Percentiles rank a stretch among this genome's conserved stretches.
These are phyloP conservation scores for Macrochelys suwanniensis DNA, from an alignment of 2,797 vertebrate genomes.

Conservation along the genomic window DNA sequence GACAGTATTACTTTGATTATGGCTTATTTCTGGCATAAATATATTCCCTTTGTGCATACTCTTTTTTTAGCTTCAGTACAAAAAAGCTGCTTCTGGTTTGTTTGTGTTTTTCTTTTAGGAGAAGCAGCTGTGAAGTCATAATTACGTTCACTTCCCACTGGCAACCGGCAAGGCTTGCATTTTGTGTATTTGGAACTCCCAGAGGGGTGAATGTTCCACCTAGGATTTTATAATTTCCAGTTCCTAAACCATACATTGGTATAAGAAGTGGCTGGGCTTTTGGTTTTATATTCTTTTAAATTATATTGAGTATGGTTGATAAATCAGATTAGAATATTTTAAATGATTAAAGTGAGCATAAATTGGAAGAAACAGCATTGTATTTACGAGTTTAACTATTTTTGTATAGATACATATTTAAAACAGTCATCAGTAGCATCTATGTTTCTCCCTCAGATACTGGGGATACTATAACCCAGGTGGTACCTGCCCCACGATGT, in stretches of 20 bases:
- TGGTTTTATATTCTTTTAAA: constrained; percentile 5
- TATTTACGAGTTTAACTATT: constrained; percentile 15
- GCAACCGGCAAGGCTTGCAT: constrained; percentile 64
- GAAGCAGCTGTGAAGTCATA: constrained; percentile 76
- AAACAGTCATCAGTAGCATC: not conserved
- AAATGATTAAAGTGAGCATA: constrained; percentile 4
- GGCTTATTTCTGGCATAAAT: constrained; percentile 54
- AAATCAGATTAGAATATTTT: constrained; percentile 17
- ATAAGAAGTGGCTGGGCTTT: constrained; percentile 22
- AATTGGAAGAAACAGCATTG: constrained; percentile 24
- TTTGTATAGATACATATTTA: not conserved
- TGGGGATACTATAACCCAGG: not conserved
- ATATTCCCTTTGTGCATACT: constrained; percentile 65
- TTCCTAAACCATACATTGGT: constrained; percentile 51
- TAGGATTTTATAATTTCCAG: constrained; percentile 39
- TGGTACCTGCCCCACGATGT: not conserved
- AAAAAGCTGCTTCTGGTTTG: constrained; percentile 45
- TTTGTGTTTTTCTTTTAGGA: constrained; percentile 67
- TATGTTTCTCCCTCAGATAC: not conserved
- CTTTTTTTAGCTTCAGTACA: constrained; percentile 61
- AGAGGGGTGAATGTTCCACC: constrained; percentile 37
- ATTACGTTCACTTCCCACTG: constrained; percentile 66
- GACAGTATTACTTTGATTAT: constrained; percentile 51
- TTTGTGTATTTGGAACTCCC: constrained; percentile 61
- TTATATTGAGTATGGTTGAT: constrained; percentile 7